Conservation (phyloP, 2,888 invertebrate genomes). For the Dynastes maya region DNA sequence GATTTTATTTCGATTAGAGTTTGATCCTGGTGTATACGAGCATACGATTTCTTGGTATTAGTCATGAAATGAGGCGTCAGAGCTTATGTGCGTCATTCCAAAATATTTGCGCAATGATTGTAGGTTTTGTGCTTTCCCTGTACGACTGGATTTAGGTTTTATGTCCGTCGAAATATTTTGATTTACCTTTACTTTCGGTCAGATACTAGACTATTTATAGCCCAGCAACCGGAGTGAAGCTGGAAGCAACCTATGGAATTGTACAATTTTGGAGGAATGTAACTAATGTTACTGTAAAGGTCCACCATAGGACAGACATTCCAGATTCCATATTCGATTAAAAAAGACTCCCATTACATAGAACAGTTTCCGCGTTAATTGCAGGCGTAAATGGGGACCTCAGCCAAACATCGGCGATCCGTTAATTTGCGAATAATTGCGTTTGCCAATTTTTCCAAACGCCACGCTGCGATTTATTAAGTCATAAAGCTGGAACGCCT, state of each 20-base stretch:
- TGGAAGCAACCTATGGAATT: no score
- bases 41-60: slow-evolving; percentile 8
- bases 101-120: slow-evolving; percentile 26
- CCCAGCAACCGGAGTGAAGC: no score
- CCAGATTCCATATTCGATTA: no score
- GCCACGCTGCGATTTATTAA: not conserved
- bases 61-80: not conserved
- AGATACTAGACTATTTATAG: not conserved
- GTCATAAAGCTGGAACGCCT: not conserved
- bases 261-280: no score
- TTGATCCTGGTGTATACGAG: slow-evolving; percentile 12
- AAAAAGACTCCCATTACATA: no score
- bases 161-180: no score
- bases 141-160: slow-evolving; percentile 1
- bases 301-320: no score
- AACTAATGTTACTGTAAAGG: no score
- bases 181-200: no score
- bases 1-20: slow-evolving; percentile 1
- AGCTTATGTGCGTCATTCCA: slow-evolving; percentile 19
- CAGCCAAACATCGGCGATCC: no score
- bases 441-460: slow-evolving; percentile 24
- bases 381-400: no score
- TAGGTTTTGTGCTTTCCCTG: not conserved
- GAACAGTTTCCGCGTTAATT: no score
- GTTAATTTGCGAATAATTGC: slow-evolving; percentile 2